Percentiles rank a stretch among this genome's conserved stretches.
Conservation (phyloP, 2,113 vertebrate genomes). For the Leptocoma aspasia region DNA sequence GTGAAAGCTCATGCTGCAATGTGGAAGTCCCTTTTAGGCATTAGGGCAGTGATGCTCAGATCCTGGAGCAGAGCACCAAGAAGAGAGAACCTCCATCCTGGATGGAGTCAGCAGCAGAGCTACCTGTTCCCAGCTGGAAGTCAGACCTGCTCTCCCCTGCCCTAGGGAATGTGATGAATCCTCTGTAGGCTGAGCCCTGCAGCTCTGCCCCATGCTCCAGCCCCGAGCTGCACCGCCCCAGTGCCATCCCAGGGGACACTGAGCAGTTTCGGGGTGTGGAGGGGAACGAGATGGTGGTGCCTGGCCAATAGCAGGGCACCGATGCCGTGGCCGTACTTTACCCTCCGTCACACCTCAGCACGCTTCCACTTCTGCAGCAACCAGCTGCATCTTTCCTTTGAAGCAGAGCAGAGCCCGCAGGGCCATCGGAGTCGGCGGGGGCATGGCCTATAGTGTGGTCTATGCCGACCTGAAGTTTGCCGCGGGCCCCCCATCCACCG, state of each 20-base stretch:
- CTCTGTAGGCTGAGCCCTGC: neutral
- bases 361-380: neutral
- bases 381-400: neutral
- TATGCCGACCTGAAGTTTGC: conserved; percentile 9
- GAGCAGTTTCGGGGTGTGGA: neutral
- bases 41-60: neutral
- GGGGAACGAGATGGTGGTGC: accelerated
- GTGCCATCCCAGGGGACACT: neutral
- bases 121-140: accelerated
- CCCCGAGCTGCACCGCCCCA: accelerated
- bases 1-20: neutral
- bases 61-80: neutral
- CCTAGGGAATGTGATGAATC: accelerated
- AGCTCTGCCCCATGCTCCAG: neutral
- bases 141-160: accelerated
- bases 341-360: neutral
- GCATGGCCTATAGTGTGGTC: neutral
- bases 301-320: neutral
- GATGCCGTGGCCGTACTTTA: accelerated
- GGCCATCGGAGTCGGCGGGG: accelerated
- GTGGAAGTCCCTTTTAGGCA: neutral
- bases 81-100: neutral
- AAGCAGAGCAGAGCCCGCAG: accelerated
- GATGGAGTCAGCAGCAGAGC: neutral
- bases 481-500: accelerated